Conservation (phyloP, 2,888 invertebrate genomes). For the Drosophila quinaria region DNA sequence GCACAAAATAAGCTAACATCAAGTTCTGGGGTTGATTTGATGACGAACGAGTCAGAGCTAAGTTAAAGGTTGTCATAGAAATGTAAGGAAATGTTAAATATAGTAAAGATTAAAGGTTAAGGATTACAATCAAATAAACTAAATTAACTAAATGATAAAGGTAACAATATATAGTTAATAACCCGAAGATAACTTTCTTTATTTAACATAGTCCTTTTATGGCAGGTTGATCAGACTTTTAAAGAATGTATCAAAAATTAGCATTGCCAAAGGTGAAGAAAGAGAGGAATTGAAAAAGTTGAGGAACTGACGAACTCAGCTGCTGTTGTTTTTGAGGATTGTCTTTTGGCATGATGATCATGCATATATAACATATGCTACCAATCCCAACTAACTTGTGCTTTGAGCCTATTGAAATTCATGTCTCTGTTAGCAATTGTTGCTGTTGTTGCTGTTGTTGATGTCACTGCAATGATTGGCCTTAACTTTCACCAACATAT, state of each 20-base stretch:
- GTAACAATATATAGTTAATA: not conserved
- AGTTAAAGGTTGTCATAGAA: not conserved
- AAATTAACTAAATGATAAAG: not conserved
- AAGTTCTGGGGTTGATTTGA: not conserved
- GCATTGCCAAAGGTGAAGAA: constrained; percentile 51
- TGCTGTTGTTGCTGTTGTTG: constrained; percentile 33
- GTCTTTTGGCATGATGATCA: constrained; percentile 42
- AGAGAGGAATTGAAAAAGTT: not conserved
- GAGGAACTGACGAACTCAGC: not conserved
- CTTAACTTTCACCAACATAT: constrained; percentile 73
- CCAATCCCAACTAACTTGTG: constrained; percentile 24
- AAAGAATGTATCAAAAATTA: constrained; percentile 58
- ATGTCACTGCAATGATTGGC: constrained; percentile 75
- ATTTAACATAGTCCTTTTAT: constrained; percentile 55
- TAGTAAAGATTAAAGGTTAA: not conserved
- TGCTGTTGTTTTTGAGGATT: constrained; percentile 34
- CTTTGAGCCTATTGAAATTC: constrained; percentile 72
- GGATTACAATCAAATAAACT: too few relatives aligned
- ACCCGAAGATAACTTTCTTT: not conserved
- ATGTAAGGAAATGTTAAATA: not conserved
- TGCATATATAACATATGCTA: constrained; percentile 33
- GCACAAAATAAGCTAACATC: constrained; percentile 7
- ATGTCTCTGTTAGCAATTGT: constrained; percentile 76
- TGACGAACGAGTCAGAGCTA: not conserved
- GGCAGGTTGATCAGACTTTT: constrained; percentile 54